Conservation (phyloP, 2,888 invertebrate genomes). For the Noctua fimbriata region DNA sequence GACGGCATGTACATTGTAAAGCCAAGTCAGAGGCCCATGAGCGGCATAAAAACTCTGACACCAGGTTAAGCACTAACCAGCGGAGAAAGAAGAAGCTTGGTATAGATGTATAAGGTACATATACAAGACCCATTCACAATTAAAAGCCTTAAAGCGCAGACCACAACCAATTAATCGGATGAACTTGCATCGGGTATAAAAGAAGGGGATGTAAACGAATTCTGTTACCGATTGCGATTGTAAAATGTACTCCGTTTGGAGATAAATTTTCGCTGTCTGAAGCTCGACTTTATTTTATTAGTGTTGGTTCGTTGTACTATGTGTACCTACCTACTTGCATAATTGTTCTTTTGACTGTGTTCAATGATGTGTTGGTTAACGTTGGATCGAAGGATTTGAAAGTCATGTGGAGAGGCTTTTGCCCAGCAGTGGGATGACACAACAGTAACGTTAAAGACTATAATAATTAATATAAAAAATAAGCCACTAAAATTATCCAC, state of each 20-base stretch:
- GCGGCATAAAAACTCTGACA: too few species aligned
- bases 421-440: too few species aligned
- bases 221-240: conserved; percentile 56
- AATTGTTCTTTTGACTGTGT: neutral
- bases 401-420: too few species aligned
- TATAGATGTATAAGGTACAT: too few species aligned
- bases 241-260: conserved; percentile 51
- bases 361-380: neutral
- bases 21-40: too few species aligned
- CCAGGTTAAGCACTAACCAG: too few species aligned
- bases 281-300: conserved; percentile 56
- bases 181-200: conserved; percentile 57
- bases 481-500: neutral
- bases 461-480: neutral
- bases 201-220: conserved; percentile 64
- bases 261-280: conserved; percentile 61
- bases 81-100: too few species aligned
- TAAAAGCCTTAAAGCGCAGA: conserved; percentile 29
- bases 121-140: too few species aligned
- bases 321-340: conserved; percentile 4
- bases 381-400: too few species aligned
- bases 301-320: conserved; percentile 32
- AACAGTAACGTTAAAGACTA: neutral
- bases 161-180: conserved; percentile 62
- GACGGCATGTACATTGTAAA: too few species aligned